Base-by-base conservation (phyloP, 2,113 vertebrate genomes). In the Malurus melanocephalus region DNA sequence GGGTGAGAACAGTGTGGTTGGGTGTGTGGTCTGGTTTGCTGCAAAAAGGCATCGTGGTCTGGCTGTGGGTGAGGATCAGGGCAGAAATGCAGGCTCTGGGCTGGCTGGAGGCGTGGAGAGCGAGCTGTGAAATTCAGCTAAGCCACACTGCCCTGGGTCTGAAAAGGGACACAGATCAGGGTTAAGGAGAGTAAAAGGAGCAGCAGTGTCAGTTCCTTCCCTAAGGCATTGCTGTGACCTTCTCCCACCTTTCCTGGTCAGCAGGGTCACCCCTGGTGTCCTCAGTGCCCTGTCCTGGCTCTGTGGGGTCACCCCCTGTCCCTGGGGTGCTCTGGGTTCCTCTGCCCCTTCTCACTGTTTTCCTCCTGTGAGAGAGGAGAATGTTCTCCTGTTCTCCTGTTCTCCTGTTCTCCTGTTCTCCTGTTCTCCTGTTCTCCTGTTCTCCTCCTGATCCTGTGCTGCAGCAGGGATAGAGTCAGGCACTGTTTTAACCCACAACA, bases 71-170 rank as follows among this genome's bases (percentile, higher is more conserved):
- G 3, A 17, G 6, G 30, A 30, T 24, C 55, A 4, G 3, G n/a
- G 3, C 0, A 4, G 46, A 82, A 19, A 12, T 6, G 33, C 51
- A 48, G 38, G 38, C 55, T 80, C 38, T 16, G 35, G 23, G 0
- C 32, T 56, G 53, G 33, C 6, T 7, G 3, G 0, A 3, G 8
- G 4, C 17, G 30, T 51, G 3, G 0, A 30, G 48, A 65, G 6
- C 35, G 30, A 10, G 33, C 59, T 56, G 16, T 35, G 7, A 14
- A 69, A 3, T 26, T 6, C 52, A 32, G 65, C 56, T 61, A 8
- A 66, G 51, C 22, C 21, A 5, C 1, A 15, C 33, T 52, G 4
- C 60, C 32, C 21, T 43, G n/a, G 16, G 10, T 38, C 38, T 10
- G 10, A 9, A 27, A 65, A 48, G 3, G 12, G 56, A 12, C 24